Percentiles rank a stretch among this genome's conserved stretches.
Evolutionary conservation across 2,113 vertebrate genomes (phyloP).

Genomic region (Scomber scombrus): DNA sequence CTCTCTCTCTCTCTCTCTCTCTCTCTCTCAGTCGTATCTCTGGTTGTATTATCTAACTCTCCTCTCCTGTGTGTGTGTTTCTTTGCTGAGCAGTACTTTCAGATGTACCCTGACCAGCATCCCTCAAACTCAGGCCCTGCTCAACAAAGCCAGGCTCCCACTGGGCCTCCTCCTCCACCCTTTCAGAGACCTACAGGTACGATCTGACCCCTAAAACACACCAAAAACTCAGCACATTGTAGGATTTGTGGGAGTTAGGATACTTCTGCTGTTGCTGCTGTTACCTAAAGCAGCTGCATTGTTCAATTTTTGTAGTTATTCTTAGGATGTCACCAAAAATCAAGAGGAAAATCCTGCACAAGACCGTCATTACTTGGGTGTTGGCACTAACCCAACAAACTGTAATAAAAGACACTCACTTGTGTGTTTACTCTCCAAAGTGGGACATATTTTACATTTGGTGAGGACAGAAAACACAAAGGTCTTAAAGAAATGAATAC

Average conservation of each 20-base stretch:
- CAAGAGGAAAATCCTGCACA: too few species aligned
- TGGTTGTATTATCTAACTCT: background rate
- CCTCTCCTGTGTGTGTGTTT: background rate
- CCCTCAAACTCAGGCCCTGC: constrained; percentile 94
- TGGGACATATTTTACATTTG: too few species aligned
- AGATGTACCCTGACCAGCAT: constrained; percentile 94
- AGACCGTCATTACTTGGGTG: too few species aligned
- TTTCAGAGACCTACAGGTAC: constrained; percentile 96
- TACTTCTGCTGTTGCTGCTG: background rate
- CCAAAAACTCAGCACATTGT: background rate
- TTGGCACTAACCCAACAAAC: too few species aligned
- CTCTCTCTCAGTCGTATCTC: background rate
- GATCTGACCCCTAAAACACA: background rate
- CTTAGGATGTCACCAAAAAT: too few species aligned
- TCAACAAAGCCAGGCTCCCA: constrained; percentile 97
- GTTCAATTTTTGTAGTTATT: background rate
- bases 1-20: background rate
- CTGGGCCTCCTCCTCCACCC: constrained; percentile 96
- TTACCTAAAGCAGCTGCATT: background rate
- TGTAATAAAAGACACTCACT: too few species aligned
- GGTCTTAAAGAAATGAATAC: too few species aligned
- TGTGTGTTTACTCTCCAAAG: too few species aligned
- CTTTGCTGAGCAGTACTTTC: constrained; percentile 88
- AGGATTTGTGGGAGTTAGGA: too few species aligned
- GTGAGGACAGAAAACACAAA: too few species aligned